Evolutionary conservation across 2,797 vertebrate genomes (phyloP).

Genomic region (Myotis vivesi): DNA sequence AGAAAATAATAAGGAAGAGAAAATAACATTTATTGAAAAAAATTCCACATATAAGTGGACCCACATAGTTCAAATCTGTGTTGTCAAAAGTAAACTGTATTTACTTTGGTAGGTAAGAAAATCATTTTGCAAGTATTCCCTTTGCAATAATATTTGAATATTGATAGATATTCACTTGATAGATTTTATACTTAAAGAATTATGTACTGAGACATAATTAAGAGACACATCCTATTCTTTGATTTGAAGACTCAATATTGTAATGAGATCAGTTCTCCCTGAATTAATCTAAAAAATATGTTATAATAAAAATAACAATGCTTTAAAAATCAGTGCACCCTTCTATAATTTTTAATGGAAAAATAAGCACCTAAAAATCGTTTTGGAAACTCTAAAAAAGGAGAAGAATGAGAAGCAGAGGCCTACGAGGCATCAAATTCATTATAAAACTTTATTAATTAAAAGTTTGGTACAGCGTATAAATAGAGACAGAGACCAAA

Average conservation of each 20-base stretch:
- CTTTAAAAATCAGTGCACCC: not conserved
- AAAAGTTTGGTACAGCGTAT: not conserved
- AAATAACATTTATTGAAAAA: not conserved
- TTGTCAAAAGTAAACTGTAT: not conserved
- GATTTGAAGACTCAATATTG: not conserved
- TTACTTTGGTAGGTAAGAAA: slow-evolving; percentile 26
- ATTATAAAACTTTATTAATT: slow-evolving; percentile 22
- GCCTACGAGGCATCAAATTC: not conserved
- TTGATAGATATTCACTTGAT: slow-evolving; percentile 12
- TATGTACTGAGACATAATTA: not conserved
- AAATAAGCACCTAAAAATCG: not conserved
- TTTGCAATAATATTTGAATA: slow-evolving; percentile 12
- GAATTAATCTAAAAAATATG: slow-evolving; percentile 19
- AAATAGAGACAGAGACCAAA: not conserved
- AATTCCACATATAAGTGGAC: not conserved
- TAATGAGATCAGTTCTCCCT: not conserved
- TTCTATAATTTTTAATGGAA: slow-evolving; percentile 31
- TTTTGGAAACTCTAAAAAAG: slow-evolving; percentile 14
- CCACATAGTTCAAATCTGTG: not conserved
- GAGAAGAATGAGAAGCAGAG: not conserved
- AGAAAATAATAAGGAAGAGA: not conserved
- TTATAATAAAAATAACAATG: slow-evolving; percentile 37
- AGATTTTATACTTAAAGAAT: slow-evolving; percentile 24
- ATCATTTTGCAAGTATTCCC: not conserved
- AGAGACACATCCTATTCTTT: slow-evolving; percentile 5